Evolutionary conservation across 2,888 invertebrate genomes (phyloP), one percentile per base, ranked within the genome.

Genomic region (Galerucella pusilla): DNA sequence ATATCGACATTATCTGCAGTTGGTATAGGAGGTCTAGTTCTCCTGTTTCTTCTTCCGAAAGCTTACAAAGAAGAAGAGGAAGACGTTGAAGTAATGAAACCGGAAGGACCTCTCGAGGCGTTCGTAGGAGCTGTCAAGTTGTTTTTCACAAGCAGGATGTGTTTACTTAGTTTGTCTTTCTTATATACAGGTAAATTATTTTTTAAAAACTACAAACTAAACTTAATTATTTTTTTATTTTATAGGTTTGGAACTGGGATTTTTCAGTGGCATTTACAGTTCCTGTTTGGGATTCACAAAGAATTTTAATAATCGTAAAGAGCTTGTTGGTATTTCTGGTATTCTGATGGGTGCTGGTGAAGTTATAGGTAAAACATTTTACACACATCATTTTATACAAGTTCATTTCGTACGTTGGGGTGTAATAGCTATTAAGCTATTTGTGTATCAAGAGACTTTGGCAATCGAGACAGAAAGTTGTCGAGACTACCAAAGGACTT

Each of bases 191-290:
- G 96, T 96, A 11, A 61, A 35, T 35, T 35, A 0, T 12, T 35
- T 12, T 28, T 9, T 14, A 12, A 7, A 28, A 61, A 12, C 20
- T 20, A 20, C 20, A 20, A 20, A 20, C 20, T 20, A 20, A 20
- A 20, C 5, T 49, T 49, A 16, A 10, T 16, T 66, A 2, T 46
- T 11, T 28, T 14, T n/a, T 52, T 16, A 57, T 57, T 76, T 85
- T 86, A 74, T 86, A 96, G 97, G 99, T 35, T 88, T 98, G 73
- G 97, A 96, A 85, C 87, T 97, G 61, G 97, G 97, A 0, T 99
- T 99, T 90, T 98, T 95, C 89, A 97, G 97, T 84, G 97, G 97
- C 0, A 97, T 99, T 0, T 99, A 98, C 89, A 96, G 98, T 46
- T 91, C 97, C 0, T 94, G 96, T 80, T 93, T 99, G 78, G 97